Base-by-base conservation (phyloP, 1,140 invertebrate genomes). In the Temnothorax curvispinosus region DNA sequence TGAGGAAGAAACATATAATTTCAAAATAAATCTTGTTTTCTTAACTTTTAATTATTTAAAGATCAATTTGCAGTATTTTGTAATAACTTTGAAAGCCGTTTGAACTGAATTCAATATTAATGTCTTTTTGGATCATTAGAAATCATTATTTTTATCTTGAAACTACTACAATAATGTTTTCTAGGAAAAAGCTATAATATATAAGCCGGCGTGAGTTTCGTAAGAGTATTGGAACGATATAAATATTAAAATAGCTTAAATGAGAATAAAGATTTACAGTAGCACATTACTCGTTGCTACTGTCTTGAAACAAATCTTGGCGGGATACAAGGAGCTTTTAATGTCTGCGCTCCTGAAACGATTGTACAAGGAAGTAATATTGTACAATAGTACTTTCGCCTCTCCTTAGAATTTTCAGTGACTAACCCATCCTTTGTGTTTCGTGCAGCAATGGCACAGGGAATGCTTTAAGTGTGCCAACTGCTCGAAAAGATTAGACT, bases 401-500 rank as follows among this genome's bases (percentile, higher is more conserved):
- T 60, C 3, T 54, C 38, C 76, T 62, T 38, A 56, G 13, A 27
- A 88, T 18, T 87, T 94, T 91, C 56, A 86, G 94, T 95, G 94
- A 95, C 94, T 94, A 95, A 95, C 93, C 91, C 69, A 41, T 91
- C 93, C 91, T 94, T 94, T 94, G 93, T 94, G 89, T 93, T 89
- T 90, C 90, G 77, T 90, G 86, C 91, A 95, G 95, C 94, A 91
- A 93, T 99, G 98, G 98, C 98, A 99, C 96, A 98, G 96, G 96
- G 97, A 98, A 96, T 99, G 98, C 96, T 99, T 98, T 97, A 99
- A 99, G 96, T 99, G 98, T 96, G 98, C 96, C 93, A 97, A 97
- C 91, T 99, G 99, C 96, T 96, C 96, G 93, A 99, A 99, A 96
- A 97, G 98, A 95, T 97, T 99, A 95, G 99, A 99, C 96, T 99